Base-by-base conservation (phyloP, 2,113 vertebrate genomes). In the Chaetorhynchus papuensis region DNA sequence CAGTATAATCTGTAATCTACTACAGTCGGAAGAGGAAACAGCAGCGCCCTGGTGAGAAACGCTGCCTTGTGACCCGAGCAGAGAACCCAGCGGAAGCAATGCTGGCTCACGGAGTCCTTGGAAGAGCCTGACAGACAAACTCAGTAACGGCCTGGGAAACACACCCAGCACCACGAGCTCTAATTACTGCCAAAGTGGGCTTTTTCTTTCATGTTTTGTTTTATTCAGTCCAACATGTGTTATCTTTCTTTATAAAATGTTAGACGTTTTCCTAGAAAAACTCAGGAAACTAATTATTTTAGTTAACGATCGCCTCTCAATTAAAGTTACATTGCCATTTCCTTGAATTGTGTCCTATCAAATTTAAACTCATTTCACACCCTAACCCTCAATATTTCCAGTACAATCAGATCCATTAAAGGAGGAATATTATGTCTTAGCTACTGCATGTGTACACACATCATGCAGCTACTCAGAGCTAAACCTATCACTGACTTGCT, bases 11-110 rank as follows among this genome's bases (percentile, higher is more conserved):
- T 97, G 97, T 97, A 98, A 98, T 98, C 97, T 97, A 78, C 96
- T 96, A 88, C 69, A 97, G 97, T 97, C 95, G 97, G 98, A 98
- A 98, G 97, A 97, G 98, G 98, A 98, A 98, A 97, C 95, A 97
- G 95, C 96, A 97, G 97, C 49, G 66, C 97, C 98, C 97, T 98
- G 95, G 96, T 98, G 98, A 97, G 98, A 98, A 98, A 97, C n/a
- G 88, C 94, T 93, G 98, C 96, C 98, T 98, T 97, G 96, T 97
- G 98, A 98, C 98, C 97, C 80, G 72, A 89, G 68, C 10, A 79
- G 65, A 82, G 96, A 90, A 82, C 83, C 59, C 83, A 68, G 94
- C 61, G 83, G 97, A 98, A 98, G 97, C 97, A 91, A 89, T 63
- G 95, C 96, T 95, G 96, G 96, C 94, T 97, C 90, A 4, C 69